These are phyloP conservation scores for Girardinus metallicus DNA, from an alignment of 2,797 vertebrate species.

Conservation along the genomic window DNA sequence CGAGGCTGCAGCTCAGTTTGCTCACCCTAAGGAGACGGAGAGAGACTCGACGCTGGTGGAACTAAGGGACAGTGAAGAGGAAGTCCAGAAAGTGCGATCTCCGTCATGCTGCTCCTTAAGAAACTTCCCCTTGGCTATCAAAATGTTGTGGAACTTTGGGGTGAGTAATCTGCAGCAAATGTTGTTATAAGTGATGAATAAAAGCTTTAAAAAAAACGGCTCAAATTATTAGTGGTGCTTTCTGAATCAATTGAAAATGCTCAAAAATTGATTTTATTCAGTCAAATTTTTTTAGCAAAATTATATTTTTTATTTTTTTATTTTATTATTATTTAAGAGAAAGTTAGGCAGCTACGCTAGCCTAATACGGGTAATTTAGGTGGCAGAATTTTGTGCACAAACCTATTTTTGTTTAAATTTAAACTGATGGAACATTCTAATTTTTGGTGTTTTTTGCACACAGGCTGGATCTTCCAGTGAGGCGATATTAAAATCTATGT, in stretches of 20 bases:
- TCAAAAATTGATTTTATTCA: too few relatives aligned
- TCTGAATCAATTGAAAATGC: too few relatives aligned
- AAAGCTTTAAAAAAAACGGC: background rate
- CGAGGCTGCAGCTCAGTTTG: constrained; percentile 81
- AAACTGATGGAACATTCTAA: too few relatives aligned
- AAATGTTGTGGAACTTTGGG: constrained; percentile 98
- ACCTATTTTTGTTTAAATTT: too few relatives aligned
- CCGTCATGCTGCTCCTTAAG: constrained; percentile 58
- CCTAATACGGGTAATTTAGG: too few relatives aligned
- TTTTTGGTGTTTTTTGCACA: constrained; percentile 39
- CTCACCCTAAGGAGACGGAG: constrained; percentile 22
- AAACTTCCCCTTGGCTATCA: constrained; percentile 88
- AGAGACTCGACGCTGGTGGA: constrained; percentile 51
- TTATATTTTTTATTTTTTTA: too few relatives aligned
- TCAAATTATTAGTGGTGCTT: too few relatives aligned
- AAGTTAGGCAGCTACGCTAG: too few relatives aligned
- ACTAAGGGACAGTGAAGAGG: constrained; percentile 52
- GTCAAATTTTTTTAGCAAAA: too few relatives aligned
- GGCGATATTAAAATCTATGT: constrained; percentile 89
- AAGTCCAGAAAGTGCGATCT: constrained; percentile 18
- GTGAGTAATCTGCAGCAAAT: constrained; percentile 69
- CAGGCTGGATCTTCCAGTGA: constrained; percentile 91
- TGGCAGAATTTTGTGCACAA: too few relatives aligned
- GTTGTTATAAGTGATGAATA: background rate
- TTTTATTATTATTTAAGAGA: too few relatives aligned